phyloP scores from a whole-genome alignment of 1,140 invertebrate species.

The Zelostemma sp. region DNA sequence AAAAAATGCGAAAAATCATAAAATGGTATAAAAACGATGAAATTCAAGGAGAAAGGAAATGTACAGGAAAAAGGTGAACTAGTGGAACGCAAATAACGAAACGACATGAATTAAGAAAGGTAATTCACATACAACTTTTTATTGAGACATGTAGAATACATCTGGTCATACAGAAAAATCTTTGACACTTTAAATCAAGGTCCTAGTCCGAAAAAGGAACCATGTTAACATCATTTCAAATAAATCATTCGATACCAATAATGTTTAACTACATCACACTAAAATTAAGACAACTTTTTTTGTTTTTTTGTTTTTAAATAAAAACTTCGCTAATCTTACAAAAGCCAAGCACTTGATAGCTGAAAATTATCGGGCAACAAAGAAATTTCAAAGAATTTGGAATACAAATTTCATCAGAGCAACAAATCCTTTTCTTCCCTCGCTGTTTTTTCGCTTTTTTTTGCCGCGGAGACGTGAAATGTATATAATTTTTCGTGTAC shows the following conservation, averaged over 20 bases:
- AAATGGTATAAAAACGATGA: too few species aligned
- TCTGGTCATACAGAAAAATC: conserved; percentile 72
- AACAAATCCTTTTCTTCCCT: conserved; percentile 50
- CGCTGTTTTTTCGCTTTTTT: conserved; percentile 20
- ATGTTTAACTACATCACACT: conserved; percentile 74
- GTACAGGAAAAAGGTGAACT: background rate
- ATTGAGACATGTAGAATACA: conserved; percentile 77
- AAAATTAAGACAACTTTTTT: conserved; percentile 69
- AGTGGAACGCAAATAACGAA: conserved; percentile 42
- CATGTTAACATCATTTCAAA: conserved; percentile 68
- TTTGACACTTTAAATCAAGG: conserved; percentile 73
- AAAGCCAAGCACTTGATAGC: conserved; percentile 66
- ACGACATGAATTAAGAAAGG: conserved; percentile 68
- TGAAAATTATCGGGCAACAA: conserved; percentile 65
- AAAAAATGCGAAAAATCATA: too few species aligned
- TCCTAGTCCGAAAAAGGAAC: conserved; percentile 69
- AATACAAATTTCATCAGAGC: conserved; percentile 25
- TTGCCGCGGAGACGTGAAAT: conserved; percentile 51
- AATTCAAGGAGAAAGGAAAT: too few species aligned
- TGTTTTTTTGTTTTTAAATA: conserved; percentile 45
- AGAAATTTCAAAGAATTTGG: conserved; percentile 68
- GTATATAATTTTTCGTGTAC: conserved; percentile 46
- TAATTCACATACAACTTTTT: conserved; percentile 80
- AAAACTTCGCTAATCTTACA: conserved; percentile 56
- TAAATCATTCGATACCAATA: conserved; percentile 68